A percentile compares a stretch with the other conserved stretches of the same genome.
Conservation (phyloP, 2,888 invertebrate species). For the Steinernema hermaphroditum region DNA sequence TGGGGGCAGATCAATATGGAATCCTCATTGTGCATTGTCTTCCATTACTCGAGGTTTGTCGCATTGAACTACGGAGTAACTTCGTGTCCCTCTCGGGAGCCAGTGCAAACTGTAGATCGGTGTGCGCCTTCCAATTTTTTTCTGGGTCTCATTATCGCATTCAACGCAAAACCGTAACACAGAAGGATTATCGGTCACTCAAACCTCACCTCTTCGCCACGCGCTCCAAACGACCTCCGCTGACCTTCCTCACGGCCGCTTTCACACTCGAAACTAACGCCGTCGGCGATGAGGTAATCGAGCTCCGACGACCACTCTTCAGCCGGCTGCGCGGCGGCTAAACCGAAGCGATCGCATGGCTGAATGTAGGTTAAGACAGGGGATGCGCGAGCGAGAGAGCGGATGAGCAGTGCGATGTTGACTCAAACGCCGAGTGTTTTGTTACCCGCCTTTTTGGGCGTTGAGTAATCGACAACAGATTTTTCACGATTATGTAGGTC, state of each 20-base stretch:
- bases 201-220: not conserved
- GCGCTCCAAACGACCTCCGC: not conserved
- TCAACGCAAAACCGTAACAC: too few relatives aligned
- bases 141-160: too few relatives aligned
- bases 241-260: slow-evolving; percentile 1
- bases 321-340: not conserved
- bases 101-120: too few relatives aligned
- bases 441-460: slow-evolving; percentile 26
- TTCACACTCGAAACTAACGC: not conserved
- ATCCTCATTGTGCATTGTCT: too few relatives aligned
- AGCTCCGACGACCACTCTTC: not conserved
- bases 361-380: slow-evolving; percentile 20
- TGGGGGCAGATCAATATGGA: too few relatives aligned
- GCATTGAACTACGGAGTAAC: too few relatives aligned
- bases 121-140: too few relatives aligned
- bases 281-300: slow-evolving; percentile 15
- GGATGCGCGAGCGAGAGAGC: slow-evolving; percentile 4
- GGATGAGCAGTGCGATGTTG: not conserved
- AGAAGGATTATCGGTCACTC: not conserved
- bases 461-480: slow-evolving; percentile 28
- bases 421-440: slow-evolving; percentile 13
- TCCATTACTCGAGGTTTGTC: too few relatives aligned
- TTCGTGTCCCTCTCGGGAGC: too few relatives aligned
- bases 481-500: slow-evolving; percentile 26
- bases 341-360: not conserved